Evolutionary conservation across 1,140 invertebrate species (phyloP), one percentile per base, ranked within the genome.

Genomic region (Leptinotarsa lineolata): DNA sequence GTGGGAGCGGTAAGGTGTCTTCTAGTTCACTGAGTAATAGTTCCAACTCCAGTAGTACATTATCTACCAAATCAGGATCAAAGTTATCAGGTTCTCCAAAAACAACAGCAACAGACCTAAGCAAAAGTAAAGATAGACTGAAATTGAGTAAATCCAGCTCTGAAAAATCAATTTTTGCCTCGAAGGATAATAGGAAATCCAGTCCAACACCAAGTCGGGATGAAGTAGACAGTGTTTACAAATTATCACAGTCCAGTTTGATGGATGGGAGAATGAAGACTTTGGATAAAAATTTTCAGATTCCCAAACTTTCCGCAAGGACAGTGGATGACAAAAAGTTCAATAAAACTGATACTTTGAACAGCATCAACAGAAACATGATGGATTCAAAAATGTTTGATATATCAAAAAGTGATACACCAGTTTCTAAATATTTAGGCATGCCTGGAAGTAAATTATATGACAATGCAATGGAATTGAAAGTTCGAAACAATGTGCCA

Each of bases 211-310:
- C 83, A 46, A 83, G 87, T 2, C 84, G 88, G 24, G 89, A 91
- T 66, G 91, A 91, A 54, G 87, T 86, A 48, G 90, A 92, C 21
- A 84, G 86, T 59, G 88, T 85, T 70, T 83, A 86, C 12, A 90
- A 90, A 75, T 84, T 87, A 64, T 87, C 88, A 70, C 85, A 88
- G 2, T 88, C 85, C 73, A 86, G 90, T 70, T 81, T 90, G 45
- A 90, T 93, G 74, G 92, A 93, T 80, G 91, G 92, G 16, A 84
- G 93, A 18, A 92, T 92, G 60, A 94, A 94, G 78, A 90, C 92
- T 20, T 82, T 94, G 11, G 92, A 94, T 80, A 93, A 92, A 1
- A 94, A 93, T 80, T 95, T 94, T 86, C 93, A 95, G 86, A 95
- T 95, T 80, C 93, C 93, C 0, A 95, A 95, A 84, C 81, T 94